These are phyloP conservation scores for Tubulanus polymorphus DNA, from an alignment of 2,888 invertebrate species.

Conservation along the genomic window DNA sequence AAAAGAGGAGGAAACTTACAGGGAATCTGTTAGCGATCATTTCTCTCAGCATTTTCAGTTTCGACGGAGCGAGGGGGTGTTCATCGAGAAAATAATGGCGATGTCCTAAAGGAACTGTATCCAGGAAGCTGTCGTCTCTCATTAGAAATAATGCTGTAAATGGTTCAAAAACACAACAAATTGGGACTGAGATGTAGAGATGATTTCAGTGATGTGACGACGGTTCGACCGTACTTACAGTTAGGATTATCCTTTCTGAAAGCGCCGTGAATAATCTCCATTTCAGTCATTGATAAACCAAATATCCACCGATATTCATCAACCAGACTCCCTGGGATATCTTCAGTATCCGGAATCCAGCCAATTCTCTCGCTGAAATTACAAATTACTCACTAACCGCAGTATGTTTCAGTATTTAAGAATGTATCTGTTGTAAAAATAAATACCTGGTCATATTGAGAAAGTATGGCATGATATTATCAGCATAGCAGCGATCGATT, in stretches of 20 bases:
- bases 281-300: conserved; percentile 31
- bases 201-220: too few species aligned
- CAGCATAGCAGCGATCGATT: conserved; percentile 31
- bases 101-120: conserved; percentile 10
- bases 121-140: conserved; percentile 16
- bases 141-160: conserved; percentile 21
- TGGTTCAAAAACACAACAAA: too few species aligned
- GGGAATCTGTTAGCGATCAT: conserved; percentile 10
- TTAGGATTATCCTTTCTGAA: conserved; percentile 28
- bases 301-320: conserved; percentile 25
- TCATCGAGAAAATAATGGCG: conserved; percentile 12
- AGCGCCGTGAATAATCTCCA: conserved; percentile 33
- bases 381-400: not conserved
- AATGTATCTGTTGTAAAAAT: too few species aligned
- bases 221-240: too few species aligned
- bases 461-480: conserved; percentile 28
- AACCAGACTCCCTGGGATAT: conserved; percentile 20
- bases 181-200: too few species aligned
- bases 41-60: conserved; percentile 11
- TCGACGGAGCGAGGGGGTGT: conserved; percentile 2
- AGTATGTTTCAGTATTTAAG: too few species aligned
- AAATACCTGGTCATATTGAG: conserved; percentile 23
- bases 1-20: conserved; percentile 4
- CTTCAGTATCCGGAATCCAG: conserved; percentile 25
- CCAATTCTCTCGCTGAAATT: conserved; percentile 25